Evolutionary conservation across 2,113 vertebrate species (phyloP), one percentile per base, ranked within the genome.

Genomic region (Fregata magnificens): DNA sequence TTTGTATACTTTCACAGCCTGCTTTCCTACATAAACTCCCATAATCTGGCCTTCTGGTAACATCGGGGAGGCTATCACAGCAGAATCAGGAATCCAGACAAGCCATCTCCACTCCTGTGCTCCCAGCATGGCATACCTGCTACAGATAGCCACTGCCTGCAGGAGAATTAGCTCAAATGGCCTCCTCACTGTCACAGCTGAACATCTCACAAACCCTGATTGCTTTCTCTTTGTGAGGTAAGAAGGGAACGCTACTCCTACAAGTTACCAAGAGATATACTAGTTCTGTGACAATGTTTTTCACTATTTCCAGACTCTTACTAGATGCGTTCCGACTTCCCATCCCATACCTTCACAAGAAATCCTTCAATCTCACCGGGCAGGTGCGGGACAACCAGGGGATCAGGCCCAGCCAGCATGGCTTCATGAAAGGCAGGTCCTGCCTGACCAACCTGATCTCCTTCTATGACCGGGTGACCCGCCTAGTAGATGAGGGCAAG

Each of bases 11-110:
- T 55, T 36, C 59, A 72, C 47, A 82, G 42, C 16, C 26, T 34
- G 24, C 56, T 38, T 79, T 67, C 25, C 70, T 49, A 15, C 61
- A 21, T 7, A 11, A 9, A 3, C 24, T 59, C 29, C 40, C 16
- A 3, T 47, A 32, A 50, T 4, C 11, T n/a, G 45, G 20, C 36
- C 29, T 56, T 36, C 47, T 16, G 13, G 26, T 55, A 61, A 66
- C 3, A n/a, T 0, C 1, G 0, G 16, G 16, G n/a, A 73, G 93
- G 28, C 50, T 38, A 8, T 13, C 16, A 3, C 32, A 58, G 59
- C 8, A 16, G 45, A 67, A 71, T 1, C 0, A 0, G 50, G 45
- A 58, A n/a, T 40, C 69, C 73, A 70, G 38, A 70, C 21, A 77
- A 77, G 32, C 10, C 28, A 10, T 26, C 53, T 56, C 31, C 49